These are phyloP conservation scores for Furcula furcula DNA, from an alignment of 2,888 invertebrate genomes.

Conservation along the genomic window DNA sequence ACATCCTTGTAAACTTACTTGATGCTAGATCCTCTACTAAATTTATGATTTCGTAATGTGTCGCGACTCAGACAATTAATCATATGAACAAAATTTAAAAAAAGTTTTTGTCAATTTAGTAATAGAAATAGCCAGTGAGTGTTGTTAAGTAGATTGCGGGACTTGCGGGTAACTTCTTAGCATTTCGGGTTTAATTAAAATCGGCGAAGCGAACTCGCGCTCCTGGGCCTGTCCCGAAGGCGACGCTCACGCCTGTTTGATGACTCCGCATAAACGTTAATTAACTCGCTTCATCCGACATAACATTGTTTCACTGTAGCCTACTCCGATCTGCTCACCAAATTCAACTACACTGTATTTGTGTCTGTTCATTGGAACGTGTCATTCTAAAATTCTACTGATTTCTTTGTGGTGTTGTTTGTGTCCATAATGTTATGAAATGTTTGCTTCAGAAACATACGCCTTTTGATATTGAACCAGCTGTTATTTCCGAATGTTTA, in stretches of 20 bases:
- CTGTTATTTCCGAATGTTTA: constrained; percentile 44
- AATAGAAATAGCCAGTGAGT: too few species aligned
- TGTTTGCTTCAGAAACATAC: too few species aligned
- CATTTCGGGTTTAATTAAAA: constrained; percentile 55
- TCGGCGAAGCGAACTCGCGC: constrained; percentile 42
- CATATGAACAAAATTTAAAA: too few species aligned
- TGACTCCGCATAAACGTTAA: constrained; percentile 64
- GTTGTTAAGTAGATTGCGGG: constrained; percentile 34
- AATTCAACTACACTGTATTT: constrained; percentile 19
- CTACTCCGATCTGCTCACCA: constrained; percentile 22
- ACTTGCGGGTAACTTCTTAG: constrained; percentile 39
- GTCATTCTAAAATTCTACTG: constrained; percentile 6
- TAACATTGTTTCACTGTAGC: constrained; percentile 34
- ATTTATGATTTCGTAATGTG: too few species aligned
- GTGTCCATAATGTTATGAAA: too few species aligned
- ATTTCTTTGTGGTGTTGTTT: too few species aligned
- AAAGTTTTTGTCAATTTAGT: too few species aligned
- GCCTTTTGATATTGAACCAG: constrained; percentile 32
- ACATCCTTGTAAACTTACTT: too few species aligned
- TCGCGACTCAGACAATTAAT: too few species aligned
- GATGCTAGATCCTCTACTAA: too few species aligned
- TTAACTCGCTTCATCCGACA: constrained; percentile 57
- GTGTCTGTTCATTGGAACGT: constrained; percentile 12
- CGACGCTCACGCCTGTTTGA: constrained; percentile 48
- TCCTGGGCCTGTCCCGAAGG: constrained; percentile 40